Conservation (phyloP, 2,888 invertebrate species). For the Magallana nippona region DNA sequence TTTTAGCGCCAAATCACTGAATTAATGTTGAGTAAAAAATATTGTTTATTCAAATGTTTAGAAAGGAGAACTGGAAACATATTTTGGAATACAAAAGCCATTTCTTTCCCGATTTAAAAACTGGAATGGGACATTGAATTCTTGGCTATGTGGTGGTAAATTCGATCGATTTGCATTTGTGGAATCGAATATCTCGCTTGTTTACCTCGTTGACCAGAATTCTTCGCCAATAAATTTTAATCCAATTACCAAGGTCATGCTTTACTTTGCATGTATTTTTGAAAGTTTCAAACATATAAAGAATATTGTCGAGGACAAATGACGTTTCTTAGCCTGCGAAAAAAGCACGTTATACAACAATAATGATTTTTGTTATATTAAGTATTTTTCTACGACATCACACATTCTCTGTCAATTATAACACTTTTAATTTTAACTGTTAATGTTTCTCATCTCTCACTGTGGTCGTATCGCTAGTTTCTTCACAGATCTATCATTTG, state of each 20-base stretch:
- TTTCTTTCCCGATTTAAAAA: slow-evolving; percentile 74
- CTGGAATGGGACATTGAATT: slow-evolving; percentile 66
- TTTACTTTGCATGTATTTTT: slow-evolving; percentile 73
- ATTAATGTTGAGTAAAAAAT: background rate
- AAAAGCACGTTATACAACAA: no score
- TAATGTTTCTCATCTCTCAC: no score
- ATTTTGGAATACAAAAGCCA: slow-evolving; percentile 58
- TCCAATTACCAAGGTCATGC: slow-evolving; percentile 69
- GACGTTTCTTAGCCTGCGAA: no score
- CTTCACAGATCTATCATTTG: no score
- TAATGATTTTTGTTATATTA: no score
- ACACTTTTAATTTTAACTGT: no score
- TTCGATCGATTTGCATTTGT: slow-evolving; percentile 75
- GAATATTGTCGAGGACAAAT: slow-evolving; percentile 53
- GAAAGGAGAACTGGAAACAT: slow-evolving; percentile 70
- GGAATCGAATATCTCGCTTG: slow-evolving; percentile 74
- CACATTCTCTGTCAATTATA: no score
- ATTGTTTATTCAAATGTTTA: slow-evolving; percentile 25
- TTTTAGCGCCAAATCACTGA: no score
- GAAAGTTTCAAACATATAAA: slow-evolving; percentile 61
- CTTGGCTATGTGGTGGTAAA: slow-evolving; percentile 72
- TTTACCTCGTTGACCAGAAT: slow-evolving; percentile 65
- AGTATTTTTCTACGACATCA: no score
- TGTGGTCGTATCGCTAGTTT: no score
- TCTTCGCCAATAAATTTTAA: slow-evolving; percentile 79